Evolutionary conservation across 2,888 invertebrate species (phyloP), one percentile per base, ranked within the genome.

Genomic region (Trachelus stipa): DNA sequence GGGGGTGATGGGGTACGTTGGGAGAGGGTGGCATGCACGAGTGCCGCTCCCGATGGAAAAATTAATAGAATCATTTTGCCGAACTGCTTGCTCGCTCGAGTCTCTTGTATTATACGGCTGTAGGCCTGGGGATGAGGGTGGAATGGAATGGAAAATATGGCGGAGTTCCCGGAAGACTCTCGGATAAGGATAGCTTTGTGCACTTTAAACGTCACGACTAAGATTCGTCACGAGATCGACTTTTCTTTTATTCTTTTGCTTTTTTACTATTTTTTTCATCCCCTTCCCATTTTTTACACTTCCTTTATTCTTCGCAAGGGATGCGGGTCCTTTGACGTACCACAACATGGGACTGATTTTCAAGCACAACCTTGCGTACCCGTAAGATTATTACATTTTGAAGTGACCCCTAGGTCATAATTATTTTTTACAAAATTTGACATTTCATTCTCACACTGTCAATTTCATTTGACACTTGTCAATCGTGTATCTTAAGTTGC

Each of bases 11-110:
- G 69, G 56, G 56, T 40, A 37, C 76, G 73, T 37, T 12, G 30
- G n/a, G 78, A 83, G 85, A 87, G 88, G 90, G 90, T 85, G 88
- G 85, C 86, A 91, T 90, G 91, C 91, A 90, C 91, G 90, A 91
- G 89, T 90, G 90, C 85, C 86, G 85, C 84, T 88, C 85, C 84
- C 88, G 87, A 90, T 90, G 90, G 88, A 91, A 90, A 91, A 91
- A 91, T 90, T 90, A 91, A 90, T 91, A 90, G 90, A 90, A 91
- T 90, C 90, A 90, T 91, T 90, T 89, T 87, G 83, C 84, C 84
- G 83, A 90, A 86, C 85, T 86, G 86, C 85, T 56, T 56, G 56
- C 56, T 56, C 56, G 56, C 56, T 87, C 81, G 76, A 78, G 69
- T 76, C 76, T 80, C 56, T 37, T 74, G 71, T 68, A 33, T n/a